Evolutionary conservation across 2,113 vertebrate genomes (phyloP), one percentile per base, ranked within the genome.

Genomic region (Pterocles orientalis): DNA sequence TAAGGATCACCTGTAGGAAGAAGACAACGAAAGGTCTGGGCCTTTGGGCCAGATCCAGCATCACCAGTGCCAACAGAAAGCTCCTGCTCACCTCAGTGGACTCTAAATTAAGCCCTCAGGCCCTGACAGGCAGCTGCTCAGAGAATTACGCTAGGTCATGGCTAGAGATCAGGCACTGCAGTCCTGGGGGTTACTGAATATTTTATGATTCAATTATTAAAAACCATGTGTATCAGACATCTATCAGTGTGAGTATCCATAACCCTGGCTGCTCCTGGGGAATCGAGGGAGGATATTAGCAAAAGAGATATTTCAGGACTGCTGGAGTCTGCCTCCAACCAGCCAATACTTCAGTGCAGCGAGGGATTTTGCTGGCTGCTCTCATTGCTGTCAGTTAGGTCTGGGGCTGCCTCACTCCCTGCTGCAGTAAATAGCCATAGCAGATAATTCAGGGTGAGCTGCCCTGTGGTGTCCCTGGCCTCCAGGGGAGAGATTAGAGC

Each of bases 121-220:
- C 78, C 20, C 57, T 82, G 84, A 84, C 73, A 90, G 41, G 45
- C 91, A 91, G 84, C 92, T 96, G 85, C 75, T 69, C 12, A 47
- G 62, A 85, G 61, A 93, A 94, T 95, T 91, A 51, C 77, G 94
- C 82, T 90, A 29, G 75, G 75, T 85, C 92, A 94, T 80, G 75
- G 50, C 78, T 89, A 65, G 66, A 87, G 84, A 94, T 54, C 54
- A 79, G 75, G 75, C 71, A 17, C 82, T 88, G 87, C 75, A 65
- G 90, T 71, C 62, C 66, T 1, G 0, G 54, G 14, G 31, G 39
- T 85, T 88, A 72, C 51, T 96, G 79, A 95, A 97, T 96, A 94
- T 92, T 96, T 97, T 85, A 96, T 96, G 47, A 94, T 61, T 65
- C 41, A 29, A 41, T 94, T 95, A 92, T 95, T 94, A 96, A 90